Evolutionary conservation across 2,797 vertebrate genomes (phyloP).

Genomic region (Hoplostethus mediterraneus): DNA sequence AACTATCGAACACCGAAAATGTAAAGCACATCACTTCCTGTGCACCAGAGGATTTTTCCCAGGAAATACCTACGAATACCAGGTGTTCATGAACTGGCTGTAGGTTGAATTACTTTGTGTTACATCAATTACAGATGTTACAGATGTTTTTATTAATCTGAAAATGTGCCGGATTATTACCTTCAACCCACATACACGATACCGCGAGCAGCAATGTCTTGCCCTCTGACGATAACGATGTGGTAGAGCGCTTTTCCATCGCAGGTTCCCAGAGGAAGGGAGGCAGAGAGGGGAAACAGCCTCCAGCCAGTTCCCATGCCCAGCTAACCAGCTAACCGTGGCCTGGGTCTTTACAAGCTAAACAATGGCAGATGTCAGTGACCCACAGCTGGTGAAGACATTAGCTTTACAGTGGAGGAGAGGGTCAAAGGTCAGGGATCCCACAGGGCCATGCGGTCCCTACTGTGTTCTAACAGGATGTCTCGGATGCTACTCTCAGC

Average conservation of each 20-base stretch:
- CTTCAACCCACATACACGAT: conserved; percentile 5
- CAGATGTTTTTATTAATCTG: no score
- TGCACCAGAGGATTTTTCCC: no score
- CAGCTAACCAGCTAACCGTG: conserved; percentile 47
- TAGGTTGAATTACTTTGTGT: no score
- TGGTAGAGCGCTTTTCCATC: conserved; percentile 54
- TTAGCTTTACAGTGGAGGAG: conserved; percentile 52
- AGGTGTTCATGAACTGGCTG: no score
- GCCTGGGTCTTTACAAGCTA: conserved; percentile 37
- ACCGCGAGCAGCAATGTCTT: background rate
- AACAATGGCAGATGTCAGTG: conserved; percentile 47
- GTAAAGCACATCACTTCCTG: no score
- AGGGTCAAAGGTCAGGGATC: conserved; percentile 54
- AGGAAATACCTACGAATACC: no score
- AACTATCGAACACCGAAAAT: no score
- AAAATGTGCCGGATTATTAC: conserved; percentile 20
- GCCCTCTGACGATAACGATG: background rate
- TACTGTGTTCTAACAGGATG: conserved; percentile 44
- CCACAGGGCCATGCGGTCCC: conserved; percentile 45
- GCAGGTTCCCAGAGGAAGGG: conserved; percentile 45
- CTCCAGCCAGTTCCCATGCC: conserved; percentile 68
- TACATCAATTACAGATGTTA: no score
- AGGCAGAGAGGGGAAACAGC: conserved; percentile 42
- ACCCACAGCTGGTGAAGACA: conserved; percentile 61
- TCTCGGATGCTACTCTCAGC: conserved; percentile 36